Conservation (phyloP, 2,113 vertebrate species). For the Salvelinus sp. region DNA sequence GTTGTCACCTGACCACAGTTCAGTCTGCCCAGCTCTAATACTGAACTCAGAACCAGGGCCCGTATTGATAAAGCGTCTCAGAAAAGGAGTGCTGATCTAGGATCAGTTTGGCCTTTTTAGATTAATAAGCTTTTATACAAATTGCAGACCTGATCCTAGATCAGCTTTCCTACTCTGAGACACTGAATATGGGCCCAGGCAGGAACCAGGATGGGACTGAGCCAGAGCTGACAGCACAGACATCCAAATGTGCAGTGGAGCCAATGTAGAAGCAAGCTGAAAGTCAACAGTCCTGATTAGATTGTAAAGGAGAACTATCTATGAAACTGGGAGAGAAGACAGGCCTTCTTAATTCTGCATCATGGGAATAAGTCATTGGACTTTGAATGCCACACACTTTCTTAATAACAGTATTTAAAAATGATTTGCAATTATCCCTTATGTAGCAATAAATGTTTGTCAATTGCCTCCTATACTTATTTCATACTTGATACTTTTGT, state of each 20-base stretch:
- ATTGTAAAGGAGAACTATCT: not conserved
- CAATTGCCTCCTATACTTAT: slow-evolving; percentile 28
- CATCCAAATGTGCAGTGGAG: slow-evolving; percentile 3
- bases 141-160: too few species aligned
- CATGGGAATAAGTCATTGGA: not conserved
- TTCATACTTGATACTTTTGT: slow-evolving; percentile 63
- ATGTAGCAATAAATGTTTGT: slow-evolving; percentile 39
- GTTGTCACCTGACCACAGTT: slow-evolving; percentile 63
- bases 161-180: too few species aligned
- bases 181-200: too few species aligned
- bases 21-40: slow-evolving; percentile 56
- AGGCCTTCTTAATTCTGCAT: slow-evolving; percentile 4
- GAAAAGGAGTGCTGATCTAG: too few species aligned
- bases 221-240: not conserved
- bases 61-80: too few species aligned
- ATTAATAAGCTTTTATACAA: too few species aligned
- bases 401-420: slow-evolving; percentile 1
- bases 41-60: not conserved
- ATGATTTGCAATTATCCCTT: slow-evolving; percentile 16
- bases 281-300: not conserved
- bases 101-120: too few species aligned
- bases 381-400: slow-evolving; percentile 11
- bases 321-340: slow-evolving; percentile 5
- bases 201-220: not conserved
- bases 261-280: not conserved